These are phyloP conservation scores for Conus ventricosus DNA, from an alignment of 1,140 invertebrate species.

Conservation along the genomic window DNA sequence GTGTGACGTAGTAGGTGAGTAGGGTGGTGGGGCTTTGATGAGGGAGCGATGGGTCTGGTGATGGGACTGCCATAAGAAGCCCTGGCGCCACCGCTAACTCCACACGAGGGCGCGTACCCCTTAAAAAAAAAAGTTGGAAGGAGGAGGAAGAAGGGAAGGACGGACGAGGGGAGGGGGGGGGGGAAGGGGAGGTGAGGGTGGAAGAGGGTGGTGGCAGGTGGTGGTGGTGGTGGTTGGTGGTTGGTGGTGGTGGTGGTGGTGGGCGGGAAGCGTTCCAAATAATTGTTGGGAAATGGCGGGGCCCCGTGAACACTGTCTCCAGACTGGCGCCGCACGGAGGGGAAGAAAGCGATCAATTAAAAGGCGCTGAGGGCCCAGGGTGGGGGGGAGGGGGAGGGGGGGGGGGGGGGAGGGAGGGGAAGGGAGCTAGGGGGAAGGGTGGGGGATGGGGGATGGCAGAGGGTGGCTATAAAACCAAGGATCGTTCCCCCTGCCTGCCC, in stretches of 20 bases:
- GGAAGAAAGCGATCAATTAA: slow-evolving; percentile 36
- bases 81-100: too few species aligned
- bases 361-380: slow-evolving; percentile 17
- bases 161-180: background rate
- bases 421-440: too few species aligned
- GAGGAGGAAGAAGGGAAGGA: background rate
- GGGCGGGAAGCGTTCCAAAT: slow-evolving; percentile 26
- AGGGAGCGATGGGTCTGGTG: background rate
- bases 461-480: too few species aligned
- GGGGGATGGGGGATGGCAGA: too few species aligned
- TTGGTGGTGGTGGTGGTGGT: too few species aligned
- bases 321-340: slow-evolving; percentile 20
- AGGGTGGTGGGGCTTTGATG: background rate
- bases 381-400: background rate
- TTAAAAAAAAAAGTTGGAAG: background rate
- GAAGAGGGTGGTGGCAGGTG: too few species aligned
- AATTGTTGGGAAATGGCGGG: slow-evolving; percentile 34
- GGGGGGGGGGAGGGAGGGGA: too few species aligned
- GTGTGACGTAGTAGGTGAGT: too few species aligned
- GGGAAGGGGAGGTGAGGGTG: background rate
- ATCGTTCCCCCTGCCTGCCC: too few species aligned
- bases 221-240: too few species aligned
- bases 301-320: slow-evolving; percentile 27
- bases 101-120: too few species aligned
- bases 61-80: background rate